These are phyloP conservation scores for Malaclemys terrapin DNA, from an alignment of 2,113 vertebrate species.

Conservation along the genomic window DNA sequence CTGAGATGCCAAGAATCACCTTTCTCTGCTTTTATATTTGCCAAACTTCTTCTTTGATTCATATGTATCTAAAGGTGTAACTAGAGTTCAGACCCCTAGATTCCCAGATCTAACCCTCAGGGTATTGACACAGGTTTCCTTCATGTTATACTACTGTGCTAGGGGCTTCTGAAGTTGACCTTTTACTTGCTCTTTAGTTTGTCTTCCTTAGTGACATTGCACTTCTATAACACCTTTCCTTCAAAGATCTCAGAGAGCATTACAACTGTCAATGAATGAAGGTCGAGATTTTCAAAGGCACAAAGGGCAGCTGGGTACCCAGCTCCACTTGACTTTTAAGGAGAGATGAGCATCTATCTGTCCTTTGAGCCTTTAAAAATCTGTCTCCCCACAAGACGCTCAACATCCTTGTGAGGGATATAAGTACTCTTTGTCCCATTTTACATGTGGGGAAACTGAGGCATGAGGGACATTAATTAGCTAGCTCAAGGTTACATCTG, in stretches of 20 bases:
- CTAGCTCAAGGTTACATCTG: not conserved
- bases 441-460: conserved; percentile 33
- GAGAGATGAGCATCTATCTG: not conserved
- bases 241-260: conserved; percentile 28
- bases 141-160: conserved; percentile 25
- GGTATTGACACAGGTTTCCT: conserved; percentile 39
- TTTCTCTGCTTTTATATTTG: conserved; percentile 11
- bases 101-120: conserved; percentile 34
- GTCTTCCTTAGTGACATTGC: conserved; percentile 11
- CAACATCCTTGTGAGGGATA: not conserved
- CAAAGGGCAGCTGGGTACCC: not conserved
- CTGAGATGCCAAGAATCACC: not conserved
- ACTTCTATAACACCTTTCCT: conserved; percentile 13
- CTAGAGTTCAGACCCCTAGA: not conserved
- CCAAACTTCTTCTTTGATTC: not conserved
- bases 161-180: conserved; percentile 39
- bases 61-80: not conserved
- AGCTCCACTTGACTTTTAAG: conserved; percentile 5
- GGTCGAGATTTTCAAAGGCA: conserved; percentile 5
- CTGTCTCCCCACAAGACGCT: not conserved
- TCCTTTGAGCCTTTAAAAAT: not conserved
- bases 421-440: not conserved
- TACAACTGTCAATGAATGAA: conserved; percentile 39
- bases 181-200: conserved; percentile 44
- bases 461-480: not conserved